phyloP scores from a whole-genome alignment of 2,888 invertebrate species.

The Bhutanitis thaidina region DNA sequence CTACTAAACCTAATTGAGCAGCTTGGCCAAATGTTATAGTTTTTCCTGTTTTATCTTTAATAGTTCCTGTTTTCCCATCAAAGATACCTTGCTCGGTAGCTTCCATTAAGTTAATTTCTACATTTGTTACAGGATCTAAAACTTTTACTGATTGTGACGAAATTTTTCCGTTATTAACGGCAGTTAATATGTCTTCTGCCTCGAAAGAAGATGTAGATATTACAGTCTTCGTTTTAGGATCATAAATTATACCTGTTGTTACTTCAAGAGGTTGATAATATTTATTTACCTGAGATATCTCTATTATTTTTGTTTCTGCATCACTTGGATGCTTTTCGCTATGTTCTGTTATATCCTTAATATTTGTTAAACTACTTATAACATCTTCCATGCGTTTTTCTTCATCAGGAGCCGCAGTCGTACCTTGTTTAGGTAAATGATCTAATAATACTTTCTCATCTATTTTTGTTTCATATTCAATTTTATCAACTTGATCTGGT shows the following conservation, averaged over 20 bases:
- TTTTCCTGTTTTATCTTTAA: constrained; percentile 83
- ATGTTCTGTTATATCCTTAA: too few relatives aligned
- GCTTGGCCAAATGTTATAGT: constrained; percentile 86
- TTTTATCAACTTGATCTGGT: constrained; percentile 43
- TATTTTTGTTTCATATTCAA: background rate
- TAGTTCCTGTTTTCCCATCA: constrained; percentile 84
- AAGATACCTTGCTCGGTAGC: constrained; percentile 89
- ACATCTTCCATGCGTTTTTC: too few relatives aligned
- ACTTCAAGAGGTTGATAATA: constrained; percentile 81
- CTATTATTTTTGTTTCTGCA: constrained; percentile 1
- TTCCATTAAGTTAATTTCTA: constrained; percentile 85
- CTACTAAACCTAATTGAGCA: constrained; percentile 86
- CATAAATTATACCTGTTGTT: constrained; percentile 85
- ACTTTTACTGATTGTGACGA: constrained; percentile 84
- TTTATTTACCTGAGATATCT: constrained; percentile 14
- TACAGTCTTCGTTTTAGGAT: constrained; percentile 85
- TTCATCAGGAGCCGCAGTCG: too few relatives aligned
- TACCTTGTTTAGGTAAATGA: too few relatives aligned
- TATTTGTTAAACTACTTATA: too few relatives aligned
- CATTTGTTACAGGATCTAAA: constrained; percentile 84
- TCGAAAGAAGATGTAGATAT: constrained; percentile 83
- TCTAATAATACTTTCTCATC: background rate
- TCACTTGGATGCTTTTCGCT: constrained; percentile 9
- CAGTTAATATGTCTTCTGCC: constrained; percentile 83
- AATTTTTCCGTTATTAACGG: constrained; percentile 87